Conservation (phyloP, 2,797 vertebrate species). For the Cryptoprocta ferox region DNA sequence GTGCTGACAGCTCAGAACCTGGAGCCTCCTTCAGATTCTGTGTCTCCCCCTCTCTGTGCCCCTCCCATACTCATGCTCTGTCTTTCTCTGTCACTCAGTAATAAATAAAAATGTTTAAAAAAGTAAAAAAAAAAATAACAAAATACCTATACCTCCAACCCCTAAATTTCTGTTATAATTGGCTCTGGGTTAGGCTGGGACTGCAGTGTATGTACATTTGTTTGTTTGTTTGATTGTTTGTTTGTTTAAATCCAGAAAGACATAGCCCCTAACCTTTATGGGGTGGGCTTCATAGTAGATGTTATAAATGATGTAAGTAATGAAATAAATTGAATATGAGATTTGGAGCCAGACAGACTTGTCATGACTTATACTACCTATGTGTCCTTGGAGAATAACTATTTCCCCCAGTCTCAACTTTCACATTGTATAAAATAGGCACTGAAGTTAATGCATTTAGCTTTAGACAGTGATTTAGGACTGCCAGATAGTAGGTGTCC, state of each 20-base stretch:
- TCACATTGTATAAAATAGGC: not conserved
- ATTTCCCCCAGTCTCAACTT: not conserved
- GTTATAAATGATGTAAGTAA: not conserved
- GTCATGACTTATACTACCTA: not conserved
- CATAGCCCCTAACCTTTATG: not conserved
- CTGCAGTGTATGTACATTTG: not conserved
- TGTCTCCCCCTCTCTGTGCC: no score
- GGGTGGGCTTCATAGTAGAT: not conserved
- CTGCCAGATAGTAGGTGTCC: rapidly evolving
- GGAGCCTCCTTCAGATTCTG: no score
- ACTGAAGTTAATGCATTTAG: not conserved
- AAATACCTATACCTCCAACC: not conserved
- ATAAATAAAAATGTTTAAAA: no score
- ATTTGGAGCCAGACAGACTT: not conserved
- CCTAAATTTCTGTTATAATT: not conserved
- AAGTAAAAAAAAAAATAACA: not conserved
- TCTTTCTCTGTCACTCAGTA: no score
- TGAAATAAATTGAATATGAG: not conserved
- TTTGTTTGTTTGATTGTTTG: not conserved
- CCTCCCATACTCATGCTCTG: no score
- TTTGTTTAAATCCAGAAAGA: not conserved
- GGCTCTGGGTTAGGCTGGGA: not conserved
- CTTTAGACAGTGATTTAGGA: not conserved
- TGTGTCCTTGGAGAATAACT: not conserved
- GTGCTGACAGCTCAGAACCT: no score